Percentiles rank a stretch among this genome's conserved stretches.
Conservation (phyloP, 1,140 invertebrate genomes). For the Zeugodacus cucurbitae region DNA sequence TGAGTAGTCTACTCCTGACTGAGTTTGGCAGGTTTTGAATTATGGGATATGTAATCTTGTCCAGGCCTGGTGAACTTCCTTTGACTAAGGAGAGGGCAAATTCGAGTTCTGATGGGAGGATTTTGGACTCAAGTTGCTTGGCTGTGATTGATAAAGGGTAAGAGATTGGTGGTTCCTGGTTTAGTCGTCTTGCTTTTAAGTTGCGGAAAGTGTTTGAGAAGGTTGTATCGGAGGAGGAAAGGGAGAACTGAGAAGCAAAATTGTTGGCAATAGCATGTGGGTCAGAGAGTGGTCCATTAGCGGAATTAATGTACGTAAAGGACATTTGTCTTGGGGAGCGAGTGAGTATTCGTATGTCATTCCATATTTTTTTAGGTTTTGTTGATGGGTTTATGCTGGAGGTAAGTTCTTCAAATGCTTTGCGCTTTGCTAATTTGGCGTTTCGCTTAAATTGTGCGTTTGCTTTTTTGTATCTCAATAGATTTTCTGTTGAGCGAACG, state of each 20-base stretch:
- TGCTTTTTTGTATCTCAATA: not conserved
- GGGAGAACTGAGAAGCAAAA: no score
- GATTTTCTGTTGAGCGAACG: no score
- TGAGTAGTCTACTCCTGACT: not conserved
- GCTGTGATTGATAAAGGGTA: no score
- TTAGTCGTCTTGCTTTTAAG: no score
- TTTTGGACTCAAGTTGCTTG: no score
- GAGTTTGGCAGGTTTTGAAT: not conserved
- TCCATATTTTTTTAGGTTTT: not conserved
- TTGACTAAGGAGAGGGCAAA: no score
- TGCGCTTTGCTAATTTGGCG: not conserved
- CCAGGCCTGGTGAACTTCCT: no score
- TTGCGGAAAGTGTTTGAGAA: no score
- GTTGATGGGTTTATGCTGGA: not conserved
- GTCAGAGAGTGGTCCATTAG: not conserved
- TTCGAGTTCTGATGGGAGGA: no score
- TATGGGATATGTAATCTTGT: not conserved
- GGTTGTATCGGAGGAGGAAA: no score
- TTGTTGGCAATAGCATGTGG: not conserved
- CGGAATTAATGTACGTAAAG: not conserved
- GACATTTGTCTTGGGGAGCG: not conserved
- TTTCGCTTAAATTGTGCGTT: not conserved
- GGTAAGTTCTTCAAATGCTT: not conserved
- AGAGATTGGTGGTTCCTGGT: no score
- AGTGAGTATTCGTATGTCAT: not conserved